These are phyloP conservation scores for Rhabdomys pumilio DNA, from an alignment of 2,797 vertebrate species.

Conservation along the genomic window DNA sequence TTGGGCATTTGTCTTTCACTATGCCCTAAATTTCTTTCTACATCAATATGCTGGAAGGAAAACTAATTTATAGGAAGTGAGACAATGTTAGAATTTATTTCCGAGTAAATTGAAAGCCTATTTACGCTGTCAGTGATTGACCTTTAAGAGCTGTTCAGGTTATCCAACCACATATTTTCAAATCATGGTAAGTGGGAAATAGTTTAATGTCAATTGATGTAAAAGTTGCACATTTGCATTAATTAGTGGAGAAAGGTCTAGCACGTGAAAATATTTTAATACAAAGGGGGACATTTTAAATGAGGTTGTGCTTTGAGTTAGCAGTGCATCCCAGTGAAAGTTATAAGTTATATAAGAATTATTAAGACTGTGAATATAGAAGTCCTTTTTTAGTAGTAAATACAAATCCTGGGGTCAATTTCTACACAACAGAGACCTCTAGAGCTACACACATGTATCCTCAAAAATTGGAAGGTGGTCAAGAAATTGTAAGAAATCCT, in stretches of 20 bases:
- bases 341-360: neutral
- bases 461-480: neutral
- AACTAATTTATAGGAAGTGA: slow-evolving; percentile 33
- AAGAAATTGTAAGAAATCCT: neutral
- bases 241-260: slow-evolving; percentile 65
- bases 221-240: slow-evolving; percentile 62
- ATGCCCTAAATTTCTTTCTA: slow-evolving; percentile 31
- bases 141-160: slow-evolving; percentile 44
- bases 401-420: neutral
- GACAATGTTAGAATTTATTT: slow-evolving; percentile 63
- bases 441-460: neutral
- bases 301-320: slow-evolving; percentile 46
- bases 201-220: slow-evolving; percentile 64
- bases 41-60: slow-evolving; percentile 21
- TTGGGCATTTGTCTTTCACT: neutral
- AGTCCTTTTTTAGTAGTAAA: neutral
- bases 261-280: slow-evolving; percentile 58
- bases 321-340: neutral
- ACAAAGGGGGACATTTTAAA: neutral
- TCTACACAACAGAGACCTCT: neutral
- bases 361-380: neutral
- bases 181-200: slow-evolving; percentile 9
- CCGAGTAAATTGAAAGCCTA: slow-evolving; percentile 37
- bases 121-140: slow-evolving; percentile 40
- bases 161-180: slow-evolving; percentile 66